Base-by-base conservation (phyloP, 2,888 invertebrate species). In the Drosophila fulvimacula region DNA sequence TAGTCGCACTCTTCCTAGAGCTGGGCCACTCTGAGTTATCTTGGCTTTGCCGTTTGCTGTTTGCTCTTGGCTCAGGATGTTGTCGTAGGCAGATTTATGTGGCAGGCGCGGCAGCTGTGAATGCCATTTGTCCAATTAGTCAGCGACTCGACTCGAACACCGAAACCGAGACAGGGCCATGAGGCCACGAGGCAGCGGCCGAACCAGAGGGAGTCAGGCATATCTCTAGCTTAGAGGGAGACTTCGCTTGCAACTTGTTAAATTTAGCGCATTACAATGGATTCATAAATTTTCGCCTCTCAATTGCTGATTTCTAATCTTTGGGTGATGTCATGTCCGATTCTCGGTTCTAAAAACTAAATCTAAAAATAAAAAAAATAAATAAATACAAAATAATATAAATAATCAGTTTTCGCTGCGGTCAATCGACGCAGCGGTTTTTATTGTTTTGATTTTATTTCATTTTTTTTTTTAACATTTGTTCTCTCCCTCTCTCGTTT, bases 51-150 rank as follows among this genome's bases (percentile, higher is more conserved):
- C 3, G 30, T 11, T 11, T 6, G 48, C 48, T 48, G 53, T 15
- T 39, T 13, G 52, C 36, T 56, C 57, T 56, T 58, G 60, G 67
- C 64, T 72, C 82, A 82, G 85, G 82, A 82, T 85, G 85, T 85
- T 76, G 77, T 76, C 80, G 82, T 64, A 70, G 73, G 65, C 73
- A 82, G 85, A 76, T 76, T 76, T 76, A 76, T 76, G 76, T 76
- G 76, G 76, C 76, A 76, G 76, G 73, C 76, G 66, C 73, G 70
- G 83, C 83, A 84, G 86, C 87, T 86, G 86, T 84, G 86, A 83
- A 86, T 83, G 86, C 81, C 81, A 84, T 84, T 84, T 84, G 83
- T 84, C 83, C 83, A 83, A 83, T 83, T 83, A 84, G 83, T 84
- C 83, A 81, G 79, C 69, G 48, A 48, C 30, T 48, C 13, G 48